Conservation (phyloP, 2,888 invertebrate genomes). For the Arge pagana region DNA sequence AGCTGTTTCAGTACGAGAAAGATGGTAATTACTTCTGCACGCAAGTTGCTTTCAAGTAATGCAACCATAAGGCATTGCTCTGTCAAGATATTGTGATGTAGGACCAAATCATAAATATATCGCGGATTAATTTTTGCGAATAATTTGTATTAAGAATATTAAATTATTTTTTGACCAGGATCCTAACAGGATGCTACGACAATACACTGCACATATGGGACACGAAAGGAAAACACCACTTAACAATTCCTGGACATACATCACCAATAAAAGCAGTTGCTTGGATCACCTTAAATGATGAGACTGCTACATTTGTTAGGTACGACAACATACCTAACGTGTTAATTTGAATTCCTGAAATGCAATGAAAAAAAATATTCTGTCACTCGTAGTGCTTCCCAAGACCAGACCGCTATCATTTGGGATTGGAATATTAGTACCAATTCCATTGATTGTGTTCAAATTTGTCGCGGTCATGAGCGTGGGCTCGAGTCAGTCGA, state of each 20-base stretch:
- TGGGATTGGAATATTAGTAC: constrained; percentile 83
- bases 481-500: constrained; percentile 88
- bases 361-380: constrained; percentile 3
- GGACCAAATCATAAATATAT: background rate
- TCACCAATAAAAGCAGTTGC: constrained; percentile 86
- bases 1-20: constrained; percentile 72
- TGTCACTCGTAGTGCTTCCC: constrained; percentile 71
- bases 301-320: constrained; percentile 73
- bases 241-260: constrained; percentile 84
- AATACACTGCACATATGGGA: constrained; percentile 91
- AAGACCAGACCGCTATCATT: constrained; percentile 88
- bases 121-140: background rate
- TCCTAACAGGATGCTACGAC: constrained; percentile 92
- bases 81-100: too few relatives aligned
- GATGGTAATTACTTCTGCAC: constrained; percentile 62
- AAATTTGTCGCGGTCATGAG: constrained; percentile 88
- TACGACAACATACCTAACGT: constrained; percentile 49
- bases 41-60: constrained; percentile 8
- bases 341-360: background rate
- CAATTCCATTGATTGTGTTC: constrained; percentile 78
- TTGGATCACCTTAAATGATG: constrained; percentile 76
- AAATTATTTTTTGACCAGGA: constrained; percentile 66
- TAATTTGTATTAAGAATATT: too few relatives aligned
- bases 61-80: constrained; percentile 4
- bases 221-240: constrained; percentile 78